Base-by-base conservation (phyloP, 92 coral and sea anemone species). In the Phenganax stokvisi region DNA sequence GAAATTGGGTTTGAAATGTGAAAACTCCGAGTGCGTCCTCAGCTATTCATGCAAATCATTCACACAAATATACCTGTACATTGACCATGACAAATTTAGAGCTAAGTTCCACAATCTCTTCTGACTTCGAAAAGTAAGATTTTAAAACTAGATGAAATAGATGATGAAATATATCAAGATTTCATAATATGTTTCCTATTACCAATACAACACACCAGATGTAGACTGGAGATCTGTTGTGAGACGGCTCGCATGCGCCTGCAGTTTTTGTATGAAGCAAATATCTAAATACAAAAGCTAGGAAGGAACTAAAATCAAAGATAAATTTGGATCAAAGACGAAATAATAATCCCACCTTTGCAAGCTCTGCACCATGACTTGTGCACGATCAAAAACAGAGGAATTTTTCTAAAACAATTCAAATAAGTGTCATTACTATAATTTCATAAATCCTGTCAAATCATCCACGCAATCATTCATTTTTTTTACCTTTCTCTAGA, bases 1-100 rank as follows among this genome's bases (percentile, higher is more conserved):
- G 47, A 37, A 2, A 37, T 1, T 37, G 47, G 47, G 47, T 37
- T 37, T 37, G 5, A 37, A 2, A 37, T 37, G 47, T 37, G 47
- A 37, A 37, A 37, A 37, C 3, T 37, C 47, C 5, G 47, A 37
- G 3, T 37, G 9, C 5, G 61, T 9, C 30, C 1, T 28, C 13
- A 37, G 25, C 15, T 28, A 56, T 25, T 57, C 0, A 20, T 52
- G 81, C 6, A 29, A 9, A 6, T 44, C 25, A 28, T 3, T 11
- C 25, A 31, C 1, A 64, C 54, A 69, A 57, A 67, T 68, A 51
- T 51, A 87, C 97, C 85, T 86, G 86, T 6, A 87, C 53, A 79
- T 91, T 94, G 0, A 92, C 98, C 98, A 94, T 91, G 12, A 92
- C 97, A 75, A 94, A 90, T 8, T 87, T 84, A 62, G 88, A 86